Evolutionary conservation across 2,113 vertebrate species (phyloP), one percentile per base, ranked within the genome.

Genomic region (Ciconia maguari): DNA sequence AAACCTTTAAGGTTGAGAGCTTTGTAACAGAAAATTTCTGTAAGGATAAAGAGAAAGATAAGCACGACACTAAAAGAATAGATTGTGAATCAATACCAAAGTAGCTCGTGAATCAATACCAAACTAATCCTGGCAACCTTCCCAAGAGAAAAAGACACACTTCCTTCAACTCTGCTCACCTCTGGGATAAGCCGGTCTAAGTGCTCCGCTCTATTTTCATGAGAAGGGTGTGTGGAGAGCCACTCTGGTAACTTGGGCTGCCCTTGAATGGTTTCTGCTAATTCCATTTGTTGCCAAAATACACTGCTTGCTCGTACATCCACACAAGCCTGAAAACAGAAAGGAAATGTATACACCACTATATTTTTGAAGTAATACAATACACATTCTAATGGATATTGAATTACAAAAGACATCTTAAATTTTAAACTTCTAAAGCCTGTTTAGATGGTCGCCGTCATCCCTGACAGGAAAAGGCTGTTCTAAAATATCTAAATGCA

Each of bases 221-320:
- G 99, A 13, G 99, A 99, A 10, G 99, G 99, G 89, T 99, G 99
- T 15, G 99, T 99, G 86, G 99, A 99, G 54, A 99, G 97, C 99
- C 99, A 99, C 96, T 99, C 99, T 0, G 99, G 99, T 41, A 98
- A 7, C 76, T 76, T 98, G 36, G 97, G 97, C 42, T 98, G 97
- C 29, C 98, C 98, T 7, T 74, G 94, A 42, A 99, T 89, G 69
- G 61, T 93, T 38, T 99, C 98, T 74, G 83, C 88, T 66, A 99
- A 65, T 70, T 99, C 99, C 99, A 99, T 99, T 95, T 99, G 98
- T 94, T 99, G 98, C 99, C 99, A 99, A 96, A 99, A 99, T 11
- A 99, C 99, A 0, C 98, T 98, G 80, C 98, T 99, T 30, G 99
- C 98, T 97, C 99, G 97, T 85, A 99, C 98, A 41, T 99, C 99